Base-by-base conservation (phyloP, 2,113 vertebrate genomes). In the Dendropsophus ebraccatus region DNA sequence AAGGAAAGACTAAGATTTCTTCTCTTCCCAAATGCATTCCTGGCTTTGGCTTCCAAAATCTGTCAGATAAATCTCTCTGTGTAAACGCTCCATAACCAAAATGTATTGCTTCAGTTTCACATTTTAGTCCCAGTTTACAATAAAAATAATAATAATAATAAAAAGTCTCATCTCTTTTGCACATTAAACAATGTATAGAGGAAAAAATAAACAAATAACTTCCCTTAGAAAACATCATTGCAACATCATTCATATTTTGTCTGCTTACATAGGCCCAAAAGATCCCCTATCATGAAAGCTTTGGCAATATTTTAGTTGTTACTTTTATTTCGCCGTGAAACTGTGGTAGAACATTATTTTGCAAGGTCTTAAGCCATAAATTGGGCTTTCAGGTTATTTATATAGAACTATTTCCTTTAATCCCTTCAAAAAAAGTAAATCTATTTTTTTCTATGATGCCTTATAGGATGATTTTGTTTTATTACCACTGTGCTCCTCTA, bases 391-490 rank as follows among this genome's bases (percentile, higher is more conserved):
- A 17, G 41, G 37, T 52, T 52, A 60, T 80, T 9, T 32, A 62
- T 60, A 60, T 45, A 28, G 6, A 45, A 62, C 14, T 8, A 45
- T 80, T 62, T 80, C 5, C 32, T 60, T 45, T 62, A 45, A 60
- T 41, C n/a, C 35, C 37, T 60, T 60, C 0, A 62, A 35, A 56
- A n/a, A 79, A 56, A 78, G 21, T 16, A 77, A 10, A 54, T 32
- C 23, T 35, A 32, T 58, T 56, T 79, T 67, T 16, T n/a, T 76
- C 47, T n/a, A 41, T 37, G 58, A 37, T 35, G 56, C 37, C 30
- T 60, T 62, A 41, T 62, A n/a, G 77, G 77, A 60, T 25, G 56
- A 62, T 62, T 77, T 62, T 80, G 56, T 73, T 83, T 75, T 84
- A 76, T 76, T 75, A 76, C 47, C 32, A 37, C 70, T 62, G n/a